A percentile compares a stretch with the other conserved stretches of the same genome.
Conservation (phyloP, 2,888 invertebrate genomes). For the Automeris io region DNA sequence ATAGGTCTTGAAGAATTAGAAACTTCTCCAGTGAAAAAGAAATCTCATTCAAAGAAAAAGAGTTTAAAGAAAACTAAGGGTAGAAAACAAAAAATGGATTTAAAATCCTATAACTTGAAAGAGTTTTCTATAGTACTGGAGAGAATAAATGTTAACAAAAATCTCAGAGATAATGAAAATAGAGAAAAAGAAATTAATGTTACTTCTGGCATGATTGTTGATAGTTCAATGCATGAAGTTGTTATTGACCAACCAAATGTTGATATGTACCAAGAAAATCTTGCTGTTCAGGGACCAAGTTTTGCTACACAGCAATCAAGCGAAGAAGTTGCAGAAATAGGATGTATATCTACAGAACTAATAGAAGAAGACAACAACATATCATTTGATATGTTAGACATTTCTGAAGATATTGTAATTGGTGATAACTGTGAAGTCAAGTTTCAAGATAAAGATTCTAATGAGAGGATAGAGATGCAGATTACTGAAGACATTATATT, state of each 20-base stretch:
- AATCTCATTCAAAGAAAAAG: constrained; percentile 28
- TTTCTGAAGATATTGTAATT: constrained; percentile 66
- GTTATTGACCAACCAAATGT: not conserved
- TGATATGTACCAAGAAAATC: constrained; percentile 1
- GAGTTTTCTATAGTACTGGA: constrained; percentile 48
- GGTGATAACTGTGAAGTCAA: constrained; percentile 54
- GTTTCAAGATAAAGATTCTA: constrained; percentile 35
- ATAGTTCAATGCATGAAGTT: not conserved
- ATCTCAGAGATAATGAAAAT: constrained; percentile 18
- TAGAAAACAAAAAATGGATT: constrained; percentile 12
- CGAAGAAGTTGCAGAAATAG: not conserved
- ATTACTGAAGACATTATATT: constrained; percentile 56
- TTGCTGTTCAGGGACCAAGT: not conserved
- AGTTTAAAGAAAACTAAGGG: constrained; percentile 19
- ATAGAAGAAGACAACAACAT: constrained; percentile 39
- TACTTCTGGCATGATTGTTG: not conserved
- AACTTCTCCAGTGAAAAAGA: constrained; percentile 29
- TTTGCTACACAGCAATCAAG: not conserved
- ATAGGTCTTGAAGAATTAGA: constrained; percentile 60
- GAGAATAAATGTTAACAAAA: constrained; percentile 38
- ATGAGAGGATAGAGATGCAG: constrained; percentile 24
- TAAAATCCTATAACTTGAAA: constrained; percentile 28
- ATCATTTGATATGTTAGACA: constrained; percentile 67
- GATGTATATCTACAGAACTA: constrained; percentile 11
- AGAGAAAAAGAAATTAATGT: not conserved